phyloP scores from a whole-genome alignment of 2,797 vertebrate genomes.

The Monodelphis domestica region DNA sequence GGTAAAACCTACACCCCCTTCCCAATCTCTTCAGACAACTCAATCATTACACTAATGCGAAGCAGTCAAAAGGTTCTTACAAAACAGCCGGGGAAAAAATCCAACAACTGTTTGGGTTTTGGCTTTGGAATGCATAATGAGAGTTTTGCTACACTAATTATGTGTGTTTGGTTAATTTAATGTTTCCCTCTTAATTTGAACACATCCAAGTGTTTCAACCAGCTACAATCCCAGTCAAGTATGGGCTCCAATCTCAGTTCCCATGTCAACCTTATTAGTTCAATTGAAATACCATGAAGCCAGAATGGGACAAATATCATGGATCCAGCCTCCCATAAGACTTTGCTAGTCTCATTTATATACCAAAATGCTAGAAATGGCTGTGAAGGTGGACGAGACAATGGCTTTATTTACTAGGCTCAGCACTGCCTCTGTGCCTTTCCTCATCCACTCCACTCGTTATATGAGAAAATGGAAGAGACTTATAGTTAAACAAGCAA shows the following conservation, averaged over 20 bases:
- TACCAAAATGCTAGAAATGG: background rate
- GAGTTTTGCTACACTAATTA: background rate
- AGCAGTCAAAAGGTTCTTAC: background rate
- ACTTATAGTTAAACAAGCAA: background rate
- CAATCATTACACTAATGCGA: background rate
- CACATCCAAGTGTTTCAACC: background rate
- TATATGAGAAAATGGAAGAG: background rate
- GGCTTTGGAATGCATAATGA: conserved; percentile 2
- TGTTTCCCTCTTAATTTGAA: background rate
- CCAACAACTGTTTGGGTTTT: background rate
- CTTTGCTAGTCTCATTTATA: background rate
- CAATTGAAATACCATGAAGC: background rate
- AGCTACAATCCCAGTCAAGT: background rate
- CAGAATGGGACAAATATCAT: background rate
- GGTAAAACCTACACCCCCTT: background rate
- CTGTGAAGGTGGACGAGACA: background rate
- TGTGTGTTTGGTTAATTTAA: background rate
- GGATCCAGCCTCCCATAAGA: background rate
- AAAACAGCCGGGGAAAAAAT: background rate
- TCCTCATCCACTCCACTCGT: background rate
- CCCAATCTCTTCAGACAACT: background rate
- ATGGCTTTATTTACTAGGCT: background rate
- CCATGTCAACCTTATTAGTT: background rate
- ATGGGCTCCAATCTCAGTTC: background rate
- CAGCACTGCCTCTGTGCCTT: background rate